These are phyloP conservation scores for Danio aesculapii DNA, from an alignment of 2,797 vertebrate genomes.

Conservation along the genomic window DNA sequence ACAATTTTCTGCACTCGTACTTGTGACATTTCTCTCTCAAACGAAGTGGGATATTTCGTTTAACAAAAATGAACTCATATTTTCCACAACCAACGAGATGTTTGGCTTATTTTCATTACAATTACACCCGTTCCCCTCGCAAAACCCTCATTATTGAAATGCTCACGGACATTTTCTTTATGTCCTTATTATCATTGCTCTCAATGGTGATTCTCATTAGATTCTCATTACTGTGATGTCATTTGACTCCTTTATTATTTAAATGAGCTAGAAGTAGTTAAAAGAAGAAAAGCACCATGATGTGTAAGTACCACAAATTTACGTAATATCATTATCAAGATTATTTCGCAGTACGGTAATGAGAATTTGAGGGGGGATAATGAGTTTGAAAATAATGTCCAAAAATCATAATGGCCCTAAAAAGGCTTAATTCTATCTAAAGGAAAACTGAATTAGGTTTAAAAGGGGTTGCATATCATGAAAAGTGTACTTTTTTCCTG, in stretches of 20 bases:
- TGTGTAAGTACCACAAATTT: background rate
- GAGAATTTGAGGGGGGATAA: background rate
- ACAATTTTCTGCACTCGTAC: too few relatives aligned
- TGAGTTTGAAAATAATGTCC: constrained; percentile 1
- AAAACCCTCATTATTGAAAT: constrained; percentile 14
- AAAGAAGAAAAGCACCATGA: background rate
- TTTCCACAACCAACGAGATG: background rate
- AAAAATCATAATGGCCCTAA: background rate
- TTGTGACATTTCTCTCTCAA: background rate
- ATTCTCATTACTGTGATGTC: background rate
- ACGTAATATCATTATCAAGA: constrained; percentile 2
- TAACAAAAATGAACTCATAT: background rate
- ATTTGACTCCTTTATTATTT: constrained; percentile 17
- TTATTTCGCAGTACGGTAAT: constrained; percentile 13
- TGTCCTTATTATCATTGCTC: constrained; percentile 12
- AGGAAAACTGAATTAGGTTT: background rate
- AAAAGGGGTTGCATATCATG: too few relatives aligned
- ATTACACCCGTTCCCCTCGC: background rate
- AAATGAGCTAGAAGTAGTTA: constrained; percentile 4
- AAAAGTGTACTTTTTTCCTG: too few relatives aligned
- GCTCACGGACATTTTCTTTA: constrained; percentile 27
- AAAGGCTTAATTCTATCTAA: background rate
- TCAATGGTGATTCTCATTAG: constrained; percentile 16
- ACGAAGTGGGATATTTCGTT: background rate
- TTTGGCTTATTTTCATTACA: constrained; percentile 10